Conservation (phyloP, 2,797 vertebrate genomes). For the Scomberomorus guttatus region DNA sequence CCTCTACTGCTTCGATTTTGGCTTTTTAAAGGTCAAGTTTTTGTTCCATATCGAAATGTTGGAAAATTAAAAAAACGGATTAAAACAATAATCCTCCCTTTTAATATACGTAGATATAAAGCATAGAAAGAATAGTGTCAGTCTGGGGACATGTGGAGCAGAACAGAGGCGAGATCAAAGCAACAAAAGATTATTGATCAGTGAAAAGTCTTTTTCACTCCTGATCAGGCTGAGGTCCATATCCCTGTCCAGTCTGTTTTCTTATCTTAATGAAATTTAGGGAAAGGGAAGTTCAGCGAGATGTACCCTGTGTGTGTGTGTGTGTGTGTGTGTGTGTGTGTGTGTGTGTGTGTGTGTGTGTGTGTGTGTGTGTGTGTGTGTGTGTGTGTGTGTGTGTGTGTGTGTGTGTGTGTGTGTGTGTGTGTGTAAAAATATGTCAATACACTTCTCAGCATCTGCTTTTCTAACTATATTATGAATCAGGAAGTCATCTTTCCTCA, state of each 20-base stretch:
- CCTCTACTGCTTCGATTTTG: no score
- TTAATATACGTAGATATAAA: conserved; percentile 18
- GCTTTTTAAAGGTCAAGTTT: background rate
- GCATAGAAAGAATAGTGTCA: conserved; percentile 17
- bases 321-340: background rate
- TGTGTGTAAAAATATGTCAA: conserved; percentile 16
- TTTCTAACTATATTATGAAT: conserved; percentile 15
- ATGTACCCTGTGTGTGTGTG: background rate
- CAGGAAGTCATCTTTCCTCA: conserved; percentile 24
- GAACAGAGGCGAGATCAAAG: conserved; percentile 61
- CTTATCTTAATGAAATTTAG: conserved; percentile 41
- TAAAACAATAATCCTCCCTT: no score
- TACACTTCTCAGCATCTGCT: background rate
- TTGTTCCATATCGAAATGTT: background rate
- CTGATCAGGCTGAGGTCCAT: conserved; percentile 42
- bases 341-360: background rate
- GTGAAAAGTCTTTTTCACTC: conserved; percentile 55
- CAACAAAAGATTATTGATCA: conserved; percentile 70
- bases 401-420: no score
- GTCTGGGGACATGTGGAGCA: conserved; percentile 32
- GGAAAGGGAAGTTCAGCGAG: conserved; percentile 19
- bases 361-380: background rate
- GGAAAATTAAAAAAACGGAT: background rate
- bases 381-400: background rate
- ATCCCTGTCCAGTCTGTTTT: conserved; percentile 29